Evolutionary conservation across 2,888 invertebrate species (phyloP).

Genomic region (Apeira syringaria): DNA sequence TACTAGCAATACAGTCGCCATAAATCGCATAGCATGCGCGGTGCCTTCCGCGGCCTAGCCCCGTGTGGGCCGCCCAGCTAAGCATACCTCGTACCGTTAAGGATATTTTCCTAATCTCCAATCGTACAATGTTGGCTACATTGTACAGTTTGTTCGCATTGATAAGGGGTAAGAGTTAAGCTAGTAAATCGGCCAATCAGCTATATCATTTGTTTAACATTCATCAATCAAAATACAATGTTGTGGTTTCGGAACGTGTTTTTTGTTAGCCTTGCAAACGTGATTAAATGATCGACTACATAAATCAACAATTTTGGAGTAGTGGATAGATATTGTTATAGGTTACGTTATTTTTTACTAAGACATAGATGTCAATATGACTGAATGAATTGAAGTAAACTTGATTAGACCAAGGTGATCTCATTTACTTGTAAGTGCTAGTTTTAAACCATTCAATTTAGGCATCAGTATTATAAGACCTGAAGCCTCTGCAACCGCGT

Average conservation of each 20-base stretch:
- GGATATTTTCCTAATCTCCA: slow-evolving; percentile 69
- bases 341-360: too few relatives aligned
- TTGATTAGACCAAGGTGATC: too few relatives aligned
- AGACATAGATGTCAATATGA: too few relatives aligned
- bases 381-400: too few relatives aligned
- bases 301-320: neutral
- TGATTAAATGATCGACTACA: neutral
- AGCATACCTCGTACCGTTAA: slow-evolving; percentile 60
- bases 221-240: neutral
- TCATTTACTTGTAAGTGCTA: too few relatives aligned
- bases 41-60: slow-evolving; percentile 12
- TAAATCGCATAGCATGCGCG: too few relatives aligned
- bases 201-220: neutral
- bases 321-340: neutral
- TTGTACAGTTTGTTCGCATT: slow-evolving; percentile 5
- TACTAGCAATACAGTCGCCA: too few relatives aligned
- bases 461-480: too few relatives aligned
- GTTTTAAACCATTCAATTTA: too few relatives aligned
- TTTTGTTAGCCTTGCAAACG: neutral
- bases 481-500: too few relatives aligned
- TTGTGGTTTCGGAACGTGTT: neutral
- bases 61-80: slow-evolving; percentile 53
- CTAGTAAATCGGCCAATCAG: neutral
- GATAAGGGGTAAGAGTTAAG: neutral
- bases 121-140: slow-evolving; percentile 45